Evolutionary conservation across 2,888 invertebrate species (phyloP), one percentile per base, ranked within the genome.

Genomic region (Loripinus fragilis): DNA sequence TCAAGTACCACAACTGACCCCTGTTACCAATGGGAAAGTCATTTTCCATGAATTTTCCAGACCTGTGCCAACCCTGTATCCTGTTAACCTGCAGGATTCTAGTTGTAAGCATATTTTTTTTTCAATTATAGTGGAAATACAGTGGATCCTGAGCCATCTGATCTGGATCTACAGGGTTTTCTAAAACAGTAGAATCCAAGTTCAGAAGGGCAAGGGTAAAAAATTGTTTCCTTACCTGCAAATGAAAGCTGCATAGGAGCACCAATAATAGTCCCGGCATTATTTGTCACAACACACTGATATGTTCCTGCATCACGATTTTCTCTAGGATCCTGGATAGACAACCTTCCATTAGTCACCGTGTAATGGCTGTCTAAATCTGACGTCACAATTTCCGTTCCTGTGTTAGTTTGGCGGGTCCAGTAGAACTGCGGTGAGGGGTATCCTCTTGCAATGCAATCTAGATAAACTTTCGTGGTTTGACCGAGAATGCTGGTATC

Each of bases 321-420:
- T 41, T 88, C 87, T 0, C 23, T 52, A 0, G 92, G 92, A 8
- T 85, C 64, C 48, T 85, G 75, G 41, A 93, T 92, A n/a, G 87
- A 81, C 55, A 93, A 79, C 7, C 88, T 81, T 3, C 92, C 93
- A 79, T 90, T 91, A 15, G 89, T 91, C 68, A 91, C 71, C 0
- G 91, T 89, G 78, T 88, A 91, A 17, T 90, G 80, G 0, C 64
- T 38, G 23, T 85, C 81, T 0, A 41, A 8, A 0, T 30, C 23
- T 1, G 85, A 33, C 0, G 50, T 69, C 23, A 74, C 28, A 7
- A 48, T 55, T 20, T 64, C 38, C 15, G 76, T 65, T 8, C 60
- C 33, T 3, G 17, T 17, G 17, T 1, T 20, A 17, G 60, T 12
- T 20, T 71, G 72, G 8, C 76, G 70, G 7, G 70, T 81, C 91